These are phyloP conservation scores for Scomberomorus guttatus DNA, from an alignment of 2,797 vertebrate genomes.

Conservation along the genomic window DNA sequence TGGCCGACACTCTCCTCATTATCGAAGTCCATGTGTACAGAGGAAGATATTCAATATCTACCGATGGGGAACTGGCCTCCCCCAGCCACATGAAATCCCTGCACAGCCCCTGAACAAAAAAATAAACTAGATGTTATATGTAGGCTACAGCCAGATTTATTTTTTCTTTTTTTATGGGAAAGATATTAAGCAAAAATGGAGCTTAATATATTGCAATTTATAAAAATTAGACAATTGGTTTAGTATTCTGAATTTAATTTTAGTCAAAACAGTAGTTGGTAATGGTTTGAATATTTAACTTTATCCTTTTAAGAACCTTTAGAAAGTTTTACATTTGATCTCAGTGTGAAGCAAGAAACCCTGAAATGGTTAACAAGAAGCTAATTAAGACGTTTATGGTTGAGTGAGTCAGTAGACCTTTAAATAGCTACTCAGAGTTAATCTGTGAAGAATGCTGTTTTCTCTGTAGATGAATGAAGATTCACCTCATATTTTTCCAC, in stretches of 20 bases:
- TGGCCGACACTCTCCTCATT: constrained; percentile 83
- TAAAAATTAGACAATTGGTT: neutral
- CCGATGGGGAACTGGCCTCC: constrained; percentile 55
- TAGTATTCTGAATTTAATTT: neutral
- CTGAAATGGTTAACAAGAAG: neutral
- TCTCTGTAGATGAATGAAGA: neutral
- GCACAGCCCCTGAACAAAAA: constrained; percentile 21
- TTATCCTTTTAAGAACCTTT: neutral
- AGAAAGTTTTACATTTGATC: neutral
- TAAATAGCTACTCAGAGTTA: neutral
- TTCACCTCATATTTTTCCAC: neutral
- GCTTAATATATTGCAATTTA: neutral
- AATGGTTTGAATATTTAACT: neutral
- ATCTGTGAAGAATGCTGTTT: neutral
- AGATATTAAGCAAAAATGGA: constrained; percentile 2
- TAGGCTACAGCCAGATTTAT: neutral
- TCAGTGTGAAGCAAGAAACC: neutral
- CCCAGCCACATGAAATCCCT: constrained; percentile 56
- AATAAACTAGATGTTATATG: constrained; percentile 41
- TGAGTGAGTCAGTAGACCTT: neutral
- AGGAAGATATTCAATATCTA: constrained; percentile 80
- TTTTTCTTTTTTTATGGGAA: neutral
- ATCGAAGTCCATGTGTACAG: constrained; percentile 79
- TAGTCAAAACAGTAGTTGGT: neutral
- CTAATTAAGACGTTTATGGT: neutral